Evolutionary conservation across 2,888 invertebrate genomes (phyloP).

Genomic region (Hirtodrosophila trivittata): DNA sequence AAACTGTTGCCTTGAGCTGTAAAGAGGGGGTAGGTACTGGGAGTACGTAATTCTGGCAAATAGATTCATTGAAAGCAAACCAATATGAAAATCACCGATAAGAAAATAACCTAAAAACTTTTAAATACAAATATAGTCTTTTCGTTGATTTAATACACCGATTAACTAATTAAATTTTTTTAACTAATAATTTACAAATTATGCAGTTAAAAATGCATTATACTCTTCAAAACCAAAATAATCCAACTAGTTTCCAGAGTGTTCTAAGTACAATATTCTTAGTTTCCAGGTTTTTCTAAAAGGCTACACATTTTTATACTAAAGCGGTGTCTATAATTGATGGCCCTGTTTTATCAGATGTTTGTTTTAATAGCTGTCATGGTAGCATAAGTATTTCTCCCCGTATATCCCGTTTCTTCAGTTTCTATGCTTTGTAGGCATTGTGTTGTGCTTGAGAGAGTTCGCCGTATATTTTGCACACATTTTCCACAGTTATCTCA

Average conservation of each 20-base stretch:
- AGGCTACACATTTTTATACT: not conserved
- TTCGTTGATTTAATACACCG: not conserved
- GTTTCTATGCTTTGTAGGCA: conserved; percentile 24
- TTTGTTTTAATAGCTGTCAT: conserved; percentile 11
- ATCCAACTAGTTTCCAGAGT: no score
- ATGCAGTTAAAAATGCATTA: no score
- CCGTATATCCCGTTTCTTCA: not conserved
- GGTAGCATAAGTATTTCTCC: conserved; percentile 31
- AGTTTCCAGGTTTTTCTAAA: not conserved
- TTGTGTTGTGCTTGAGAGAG: conserved; percentile 56
- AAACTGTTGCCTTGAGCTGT: conserved; percentile 29
- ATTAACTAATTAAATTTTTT: no score
- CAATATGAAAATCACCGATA: no score
- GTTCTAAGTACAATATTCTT: no score
- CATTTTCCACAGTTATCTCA: conserved; percentile 59
- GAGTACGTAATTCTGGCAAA: not conserved
- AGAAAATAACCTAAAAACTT: no score
- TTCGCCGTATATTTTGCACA: conserved; percentile 60
- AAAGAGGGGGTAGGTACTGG: not conserved
- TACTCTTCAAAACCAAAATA: no score
- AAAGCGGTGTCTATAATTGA: conserved; percentile 3
- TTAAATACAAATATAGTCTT: not conserved
- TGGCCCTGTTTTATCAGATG: conserved; percentile 32
- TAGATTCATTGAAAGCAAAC: no score
- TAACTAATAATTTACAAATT: no score